Conservation (phyloP, 2,888 invertebrate species). For the Lasioglossum malachurum region DNA sequence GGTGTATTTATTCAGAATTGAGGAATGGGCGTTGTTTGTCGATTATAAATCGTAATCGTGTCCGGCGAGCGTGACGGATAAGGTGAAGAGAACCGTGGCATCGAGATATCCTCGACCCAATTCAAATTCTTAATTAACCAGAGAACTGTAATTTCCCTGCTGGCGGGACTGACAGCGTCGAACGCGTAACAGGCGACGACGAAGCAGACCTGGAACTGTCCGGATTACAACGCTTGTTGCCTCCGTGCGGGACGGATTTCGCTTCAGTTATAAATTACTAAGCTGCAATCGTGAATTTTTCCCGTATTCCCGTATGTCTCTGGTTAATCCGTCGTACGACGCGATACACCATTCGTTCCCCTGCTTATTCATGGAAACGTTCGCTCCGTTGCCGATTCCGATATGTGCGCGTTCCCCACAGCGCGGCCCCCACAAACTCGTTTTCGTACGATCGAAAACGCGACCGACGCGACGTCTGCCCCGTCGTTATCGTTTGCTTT, state of each 20-base stretch:
- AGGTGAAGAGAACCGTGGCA: neutral
- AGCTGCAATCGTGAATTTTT: conserved; percentile 35
- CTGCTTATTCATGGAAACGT: conserved; percentile 1
- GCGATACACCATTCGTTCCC: neutral
- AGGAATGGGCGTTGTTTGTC: neutral
- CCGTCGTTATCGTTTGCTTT: neutral
- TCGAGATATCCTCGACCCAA: neutral
- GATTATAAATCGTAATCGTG: conserved; percentile 8
- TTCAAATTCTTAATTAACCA: conserved; percentile 41
- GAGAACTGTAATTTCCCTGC: conserved; percentile 6
- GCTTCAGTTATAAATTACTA: conserved; percentile 32
- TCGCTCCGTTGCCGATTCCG: neutral
- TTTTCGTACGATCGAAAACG: conserved; percentile 28
- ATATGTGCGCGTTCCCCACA: neutral
- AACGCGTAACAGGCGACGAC: neutral
- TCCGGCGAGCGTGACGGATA: neutral
- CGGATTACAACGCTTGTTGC: conserved; percentile 27
- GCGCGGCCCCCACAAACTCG: conserved; percentile 13
- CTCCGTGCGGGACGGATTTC: neutral
- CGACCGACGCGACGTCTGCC: neutral
- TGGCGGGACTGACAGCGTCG: neutral
- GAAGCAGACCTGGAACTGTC: conserved; percentile 9
- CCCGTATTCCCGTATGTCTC: neutral
- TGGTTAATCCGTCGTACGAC: conserved; percentile 25
- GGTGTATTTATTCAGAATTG: neutral